These are phyloP conservation scores for Pemphigus obesinymphae DNA, from an alignment of 1,140 invertebrate species.

Conservation along the genomic window DNA sequence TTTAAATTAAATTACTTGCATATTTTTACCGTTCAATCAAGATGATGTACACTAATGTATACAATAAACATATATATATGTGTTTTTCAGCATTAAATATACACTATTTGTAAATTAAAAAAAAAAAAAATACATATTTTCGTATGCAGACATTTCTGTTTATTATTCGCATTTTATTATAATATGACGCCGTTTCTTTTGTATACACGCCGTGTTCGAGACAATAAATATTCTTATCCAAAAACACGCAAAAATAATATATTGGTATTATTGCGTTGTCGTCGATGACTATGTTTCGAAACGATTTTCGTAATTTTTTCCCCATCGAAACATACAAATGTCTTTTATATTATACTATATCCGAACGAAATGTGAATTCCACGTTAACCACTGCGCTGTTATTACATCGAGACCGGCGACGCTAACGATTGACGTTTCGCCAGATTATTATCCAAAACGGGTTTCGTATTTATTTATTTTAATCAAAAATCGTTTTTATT, in stretches of 20 bases:
- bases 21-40: too few species aligned
- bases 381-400: not conserved
- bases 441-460: not conserved
- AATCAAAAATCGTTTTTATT: not conserved
- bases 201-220: not conserved
- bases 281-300: not conserved
- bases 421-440: not conserved
- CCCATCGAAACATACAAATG: not conserved
- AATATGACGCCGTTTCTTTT: too few species aligned
- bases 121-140: too few species aligned
- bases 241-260: too few species aligned
- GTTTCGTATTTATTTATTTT: not conserved
- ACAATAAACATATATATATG: too few species aligned
- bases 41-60: too few species aligned
- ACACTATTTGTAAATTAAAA: too few species aligned
- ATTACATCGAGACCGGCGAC: not conserved
- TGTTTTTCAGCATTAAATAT: too few species aligned
- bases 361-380: not conserved
- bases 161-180: too few species aligned
- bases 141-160: too few species aligned
- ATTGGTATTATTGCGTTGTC: not conserved
- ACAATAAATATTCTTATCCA: too few species aligned
- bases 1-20: too few species aligned
- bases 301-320: not conserved
- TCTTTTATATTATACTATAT: not conserved